Conservation (phyloP, 1,140 invertebrate species). For the Lucilia cuprina region DNA sequence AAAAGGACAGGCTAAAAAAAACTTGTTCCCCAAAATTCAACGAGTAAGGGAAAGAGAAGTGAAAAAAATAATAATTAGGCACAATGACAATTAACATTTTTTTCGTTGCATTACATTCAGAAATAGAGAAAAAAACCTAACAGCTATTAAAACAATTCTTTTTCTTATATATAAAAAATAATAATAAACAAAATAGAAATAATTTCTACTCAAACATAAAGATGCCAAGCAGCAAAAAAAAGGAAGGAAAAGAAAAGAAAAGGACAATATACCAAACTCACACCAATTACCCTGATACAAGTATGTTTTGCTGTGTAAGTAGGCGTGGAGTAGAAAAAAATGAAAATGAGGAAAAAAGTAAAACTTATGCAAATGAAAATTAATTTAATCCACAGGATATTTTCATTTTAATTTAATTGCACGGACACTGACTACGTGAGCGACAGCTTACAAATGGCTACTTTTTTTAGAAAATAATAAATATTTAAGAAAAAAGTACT, state of each 20-base stretch:
- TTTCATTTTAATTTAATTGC: slow-evolving; percentile 63
- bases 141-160: background rate
- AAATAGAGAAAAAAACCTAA: background rate
- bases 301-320: background rate
- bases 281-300: background rate
- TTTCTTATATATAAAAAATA: background rate
- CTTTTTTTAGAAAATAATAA: background rate
- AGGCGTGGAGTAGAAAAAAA: background rate
- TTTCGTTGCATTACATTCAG: background rate
- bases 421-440: slow-evolving; percentile 61
- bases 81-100: slow-evolving; percentile 33
- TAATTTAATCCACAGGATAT: slow-evolving; percentile 62
- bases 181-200: slow-evolving; percentile 33
- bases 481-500: background rate
- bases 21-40: background rate
- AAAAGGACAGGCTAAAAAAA: background rate
- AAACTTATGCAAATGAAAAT: slow-evolving; percentile 61
- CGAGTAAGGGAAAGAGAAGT: background rate
- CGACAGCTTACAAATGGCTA: slow-evolving; percentile 46
- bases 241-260: background rate
- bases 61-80: slow-evolving; percentile 31
- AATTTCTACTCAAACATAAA: slow-evolving; percentile 18
- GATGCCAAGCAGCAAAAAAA: background rate
- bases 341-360: slow-evolving; percentile 30
- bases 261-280: background rate